These are phyloP conservation scores for Disparrhopalites patrizii DNA, from an alignment of 2,888 invertebrate genomes.

Conservation along the genomic window DNA sequence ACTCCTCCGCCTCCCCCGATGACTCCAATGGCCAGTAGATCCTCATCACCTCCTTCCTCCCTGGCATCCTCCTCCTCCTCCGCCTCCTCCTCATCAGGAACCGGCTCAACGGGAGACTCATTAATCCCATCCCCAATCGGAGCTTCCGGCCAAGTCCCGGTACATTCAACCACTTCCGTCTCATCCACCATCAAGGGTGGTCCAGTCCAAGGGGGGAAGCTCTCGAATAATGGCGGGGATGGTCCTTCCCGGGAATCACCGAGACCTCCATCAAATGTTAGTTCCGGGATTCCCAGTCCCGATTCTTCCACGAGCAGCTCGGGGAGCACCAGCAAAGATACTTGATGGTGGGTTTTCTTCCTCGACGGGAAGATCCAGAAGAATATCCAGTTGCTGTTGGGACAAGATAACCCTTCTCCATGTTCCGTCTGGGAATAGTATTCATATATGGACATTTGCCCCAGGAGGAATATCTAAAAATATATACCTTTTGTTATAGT, in stretches of 20 bases:
- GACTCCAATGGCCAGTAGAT: background rate
- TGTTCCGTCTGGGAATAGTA: constrained; percentile 15
- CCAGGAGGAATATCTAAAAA: too few species aligned
- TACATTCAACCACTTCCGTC: too few species aligned
- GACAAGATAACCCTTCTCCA: constrained; percentile 6
- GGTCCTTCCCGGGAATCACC: too few species aligned
- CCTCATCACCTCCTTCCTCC: background rate
- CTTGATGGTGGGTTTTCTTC: constrained; percentile 33
- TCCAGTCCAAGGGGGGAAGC: too few species aligned
- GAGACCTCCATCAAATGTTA: background rate
- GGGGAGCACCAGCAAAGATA: constrained; percentile 20
- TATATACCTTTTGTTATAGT: too few species aligned
- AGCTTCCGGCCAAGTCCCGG: too few species aligned
- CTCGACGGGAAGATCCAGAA: constrained; percentile 25
- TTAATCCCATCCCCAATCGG: background rate
- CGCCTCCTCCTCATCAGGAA: too few species aligned
- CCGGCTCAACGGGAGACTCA: too few species aligned
- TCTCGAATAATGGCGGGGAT: too few species aligned
- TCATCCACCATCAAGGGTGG: too few species aligned
- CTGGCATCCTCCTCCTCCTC: constrained; percentile 2
- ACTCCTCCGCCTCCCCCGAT: background rate
- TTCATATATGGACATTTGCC: too few species aligned
- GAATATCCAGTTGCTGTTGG: constrained; percentile 20
- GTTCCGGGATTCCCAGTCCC: too few species aligned
- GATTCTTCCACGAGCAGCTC: background rate